A percentile compares a stretch with the other conserved stretches of the same genome.
Conservation (phyloP, 2,113 vertebrate genomes). For the Malurus alboscapulatus region DNA sequence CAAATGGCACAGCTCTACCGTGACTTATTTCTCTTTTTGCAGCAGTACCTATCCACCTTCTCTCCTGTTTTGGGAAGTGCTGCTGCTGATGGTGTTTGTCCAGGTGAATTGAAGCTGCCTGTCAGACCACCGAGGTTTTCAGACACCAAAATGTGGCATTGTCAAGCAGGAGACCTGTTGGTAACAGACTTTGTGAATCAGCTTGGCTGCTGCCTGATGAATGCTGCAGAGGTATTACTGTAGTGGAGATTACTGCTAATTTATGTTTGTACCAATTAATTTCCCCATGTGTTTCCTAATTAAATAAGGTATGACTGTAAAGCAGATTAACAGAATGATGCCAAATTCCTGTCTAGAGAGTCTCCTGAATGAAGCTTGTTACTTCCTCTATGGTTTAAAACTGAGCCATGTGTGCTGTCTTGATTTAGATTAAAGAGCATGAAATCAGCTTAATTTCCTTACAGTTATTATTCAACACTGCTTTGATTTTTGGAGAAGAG, state of each 20-base stretch:
- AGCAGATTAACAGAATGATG: background rate
- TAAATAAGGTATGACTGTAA: constrained; percentile 17
- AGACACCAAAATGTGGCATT: background rate
- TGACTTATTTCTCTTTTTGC: background rate
- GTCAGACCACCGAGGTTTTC: background rate
- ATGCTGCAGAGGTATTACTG: background rate
- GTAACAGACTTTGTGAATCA: background rate
- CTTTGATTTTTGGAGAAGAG: constrained; percentile 6
- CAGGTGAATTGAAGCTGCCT: background rate
- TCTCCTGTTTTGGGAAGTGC: background rate
- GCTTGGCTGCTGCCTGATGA: background rate
- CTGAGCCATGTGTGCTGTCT: background rate
- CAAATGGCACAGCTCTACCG: background rate
- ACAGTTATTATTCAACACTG: background rate
- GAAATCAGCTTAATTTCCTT: constrained; percentile 24
- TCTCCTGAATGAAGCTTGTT: background rate
- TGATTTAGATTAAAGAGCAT: background rate
- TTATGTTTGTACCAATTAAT: background rate
- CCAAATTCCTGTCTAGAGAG: background rate
- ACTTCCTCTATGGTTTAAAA: background rate
- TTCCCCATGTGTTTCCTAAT: background rate
- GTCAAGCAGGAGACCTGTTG: background rate
- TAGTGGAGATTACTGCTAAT: background rate
- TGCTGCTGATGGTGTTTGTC: background rate
- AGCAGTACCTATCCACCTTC: background rate